Evolutionary conservation across 53 echinoderm and acorn worm genomes (phyloP).

Genomic region (Astropecten irregularis): DNA sequence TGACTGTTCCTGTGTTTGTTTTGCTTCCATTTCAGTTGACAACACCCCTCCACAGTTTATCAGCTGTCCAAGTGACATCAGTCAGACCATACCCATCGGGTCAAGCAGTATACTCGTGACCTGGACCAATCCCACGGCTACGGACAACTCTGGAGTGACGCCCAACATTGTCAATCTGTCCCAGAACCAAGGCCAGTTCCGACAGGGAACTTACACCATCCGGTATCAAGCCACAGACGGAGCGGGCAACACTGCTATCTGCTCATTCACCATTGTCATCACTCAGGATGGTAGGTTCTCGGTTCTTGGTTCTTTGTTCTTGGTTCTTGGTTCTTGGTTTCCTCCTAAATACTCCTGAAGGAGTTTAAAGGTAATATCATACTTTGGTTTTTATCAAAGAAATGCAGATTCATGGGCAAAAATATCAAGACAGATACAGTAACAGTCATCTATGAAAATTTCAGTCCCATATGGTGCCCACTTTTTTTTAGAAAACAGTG

Average conservation of each 20-base stretch:
- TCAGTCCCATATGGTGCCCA: no score
- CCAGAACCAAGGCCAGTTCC: background rate
- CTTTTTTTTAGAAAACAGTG: no score
- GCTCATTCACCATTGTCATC: background rate
- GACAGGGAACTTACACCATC: background rate
- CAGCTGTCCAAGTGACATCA: background rate
- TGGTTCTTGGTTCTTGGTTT: no score
- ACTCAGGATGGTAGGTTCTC: background rate
- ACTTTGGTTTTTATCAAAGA: no score
- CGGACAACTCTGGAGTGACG: background rate
- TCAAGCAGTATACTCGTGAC: background rate
- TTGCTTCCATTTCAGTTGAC: background rate
- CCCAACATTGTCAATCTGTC: background rate
- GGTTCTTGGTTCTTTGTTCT: no score
- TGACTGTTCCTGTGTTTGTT: no score
- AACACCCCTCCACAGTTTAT: background rate
- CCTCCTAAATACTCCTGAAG: no score
- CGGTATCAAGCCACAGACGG: slow-evolving; percentile 1
- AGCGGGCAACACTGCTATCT: background rate
- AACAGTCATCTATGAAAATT: no score
- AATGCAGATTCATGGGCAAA: no score
- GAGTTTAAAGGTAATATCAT: no score
- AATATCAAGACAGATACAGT: no score
- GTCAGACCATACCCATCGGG: background rate
- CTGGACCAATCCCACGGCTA: background rate